Conservation (phyloP, 2,113 vertebrate genomes). For the Dendropsophus ebraccatus region DNA sequence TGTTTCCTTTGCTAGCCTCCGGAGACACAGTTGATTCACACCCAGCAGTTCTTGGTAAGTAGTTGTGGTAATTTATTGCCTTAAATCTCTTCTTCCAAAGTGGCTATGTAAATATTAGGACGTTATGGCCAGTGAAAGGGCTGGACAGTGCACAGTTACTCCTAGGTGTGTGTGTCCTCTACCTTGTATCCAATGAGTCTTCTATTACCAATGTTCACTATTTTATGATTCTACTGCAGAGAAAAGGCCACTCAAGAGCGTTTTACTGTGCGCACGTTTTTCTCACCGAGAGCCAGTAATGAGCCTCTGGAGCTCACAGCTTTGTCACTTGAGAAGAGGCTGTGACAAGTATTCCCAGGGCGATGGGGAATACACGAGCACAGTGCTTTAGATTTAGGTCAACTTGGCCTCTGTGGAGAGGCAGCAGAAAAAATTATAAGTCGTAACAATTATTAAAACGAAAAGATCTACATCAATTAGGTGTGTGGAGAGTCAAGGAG, state of each 20-base stretch:
- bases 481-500: constrained; percentile 57
- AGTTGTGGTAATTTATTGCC: not conserved
- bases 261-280: constrained; percentile 20
- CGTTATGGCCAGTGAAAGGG: not conserved
- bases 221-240: not conserved
- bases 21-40: too few species aligned
- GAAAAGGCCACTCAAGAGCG: constrained; percentile 22
- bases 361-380: constrained; percentile 57
- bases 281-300: constrained; percentile 36
- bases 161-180: not conserved
- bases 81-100: not conserved
- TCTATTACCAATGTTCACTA: not conserved
- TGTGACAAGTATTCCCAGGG: constrained; percentile 59
- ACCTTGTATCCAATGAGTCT: not conserved
- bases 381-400: constrained; percentile 64
- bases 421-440: constrained; percentile 57
- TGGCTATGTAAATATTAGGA: not conserved
- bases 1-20: too few species aligned
- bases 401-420: constrained; percentile 61
- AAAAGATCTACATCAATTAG: constrained; percentile 33
- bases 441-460: not conserved
- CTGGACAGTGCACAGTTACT: not conserved
- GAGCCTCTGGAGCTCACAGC: constrained; percentile 59
- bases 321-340: constrained; percentile 63
- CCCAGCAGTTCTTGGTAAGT: too few species aligned